Base-by-base conservation (phyloP, 2,888 invertebrate genomes). In the Vandiemenella viatica region DNA sequence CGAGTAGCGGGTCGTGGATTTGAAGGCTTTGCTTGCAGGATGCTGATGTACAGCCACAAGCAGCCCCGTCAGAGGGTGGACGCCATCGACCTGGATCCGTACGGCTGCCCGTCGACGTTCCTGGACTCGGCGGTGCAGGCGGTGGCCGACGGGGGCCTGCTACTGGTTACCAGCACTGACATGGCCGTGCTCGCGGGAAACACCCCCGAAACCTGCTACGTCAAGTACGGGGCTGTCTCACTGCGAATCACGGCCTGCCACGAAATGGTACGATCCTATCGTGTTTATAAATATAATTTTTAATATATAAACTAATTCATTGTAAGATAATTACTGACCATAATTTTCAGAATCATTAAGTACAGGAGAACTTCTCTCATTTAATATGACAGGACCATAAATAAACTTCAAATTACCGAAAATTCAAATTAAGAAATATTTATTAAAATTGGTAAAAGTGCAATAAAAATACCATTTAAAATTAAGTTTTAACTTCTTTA, bases 101-200 rank as follows among this genome's bases (percentile, higher is more conserved):
- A 97, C 57, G 98, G 98, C 2, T 90, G 91, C 59, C 93, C 98
- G 0, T 81, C 89, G 1, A 78, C 79, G 37, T 99, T 98, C 67
- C 71, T 99, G 0, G 93, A 95, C 62, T 75, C 84, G 0, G 90
- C 92, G 0, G 80, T 96, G 0, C 86, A 89, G 63, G 78, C 81
- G 51, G 69, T 89, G 0, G 72, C 74, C 43, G 81, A 87, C 56
- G 85, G 87, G 13, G 97, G 97, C 0, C 63, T 99, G 20, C 67
- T 99, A 22, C 75, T 96, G 57, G 81, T 98, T 0, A 99, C 98
- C 0, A 96, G 95, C 20, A 99, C 98, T 0, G 98, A 99, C 65
- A 91, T 95, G 88, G 90, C 85, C 0, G 85, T 96, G 0, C 66
- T 98, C 42, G 95, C 95, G 50, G 98, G 98, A 0, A 96, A 95